These are phyloP conservation scores for Myanophis thanlyinensis DNA, from an alignment of 2,113 vertebrate genomes.

Conservation along the genomic window DNA sequence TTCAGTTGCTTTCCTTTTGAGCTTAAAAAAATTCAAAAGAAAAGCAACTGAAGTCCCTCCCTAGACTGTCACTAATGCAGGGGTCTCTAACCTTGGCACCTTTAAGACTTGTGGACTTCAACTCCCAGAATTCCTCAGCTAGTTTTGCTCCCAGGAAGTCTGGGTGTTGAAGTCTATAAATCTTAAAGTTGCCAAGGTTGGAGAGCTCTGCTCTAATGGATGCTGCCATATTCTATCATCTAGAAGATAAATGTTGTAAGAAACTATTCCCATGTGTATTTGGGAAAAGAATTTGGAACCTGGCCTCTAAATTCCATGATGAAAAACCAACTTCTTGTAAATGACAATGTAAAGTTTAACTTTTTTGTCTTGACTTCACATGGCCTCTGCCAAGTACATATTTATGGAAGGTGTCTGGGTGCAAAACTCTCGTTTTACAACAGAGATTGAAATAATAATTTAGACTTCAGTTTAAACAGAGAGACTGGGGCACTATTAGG, in stretches of 20 bases:
- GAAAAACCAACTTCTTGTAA: conserved; percentile 25
- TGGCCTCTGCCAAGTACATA: neutral
- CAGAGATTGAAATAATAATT: conserved; percentile 32
- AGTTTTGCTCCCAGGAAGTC: too few relatives aligned
- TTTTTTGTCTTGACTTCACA: neutral
- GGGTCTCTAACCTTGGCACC: too few relatives aligned
- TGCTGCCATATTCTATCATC: neutral
- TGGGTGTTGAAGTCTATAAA: too few relatives aligned
- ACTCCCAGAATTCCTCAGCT: too few relatives aligned
- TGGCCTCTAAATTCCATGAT: neutral
- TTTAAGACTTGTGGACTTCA: too few relatives aligned
- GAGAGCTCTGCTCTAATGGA: neutral
- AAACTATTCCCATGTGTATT: neutral
- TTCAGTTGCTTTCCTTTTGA: neutral
- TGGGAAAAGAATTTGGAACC: neutral
- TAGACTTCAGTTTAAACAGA: conserved; percentile 30
- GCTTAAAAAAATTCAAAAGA: too few relatives aligned
- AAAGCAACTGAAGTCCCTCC: too few relatives aligned
- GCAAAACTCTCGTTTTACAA: conserved; percentile 25
- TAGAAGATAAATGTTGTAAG: neutral
- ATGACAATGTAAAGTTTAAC: neutral
- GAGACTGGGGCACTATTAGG: conserved; percentile 12
- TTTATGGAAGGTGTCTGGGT: conserved; percentile 23
- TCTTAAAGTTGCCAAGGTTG: too few relatives aligned
- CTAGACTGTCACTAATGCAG: too few relatives aligned